Conservation (phyloP, 2,888 invertebrate species). For the Adelphocoris suturalis region DNA sequence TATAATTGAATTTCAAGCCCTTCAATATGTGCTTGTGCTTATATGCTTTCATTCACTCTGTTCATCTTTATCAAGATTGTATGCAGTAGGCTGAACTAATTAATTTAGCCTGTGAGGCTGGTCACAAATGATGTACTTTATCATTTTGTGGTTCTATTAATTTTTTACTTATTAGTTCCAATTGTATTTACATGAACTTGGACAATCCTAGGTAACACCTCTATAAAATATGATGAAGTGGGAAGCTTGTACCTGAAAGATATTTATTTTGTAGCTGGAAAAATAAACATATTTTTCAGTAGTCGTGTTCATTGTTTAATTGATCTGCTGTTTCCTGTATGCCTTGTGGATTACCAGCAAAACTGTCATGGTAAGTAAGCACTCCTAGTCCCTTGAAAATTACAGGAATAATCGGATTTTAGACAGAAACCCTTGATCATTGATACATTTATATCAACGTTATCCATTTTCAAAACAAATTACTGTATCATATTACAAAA, state of each 20-base stretch:
- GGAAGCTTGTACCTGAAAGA: conserved; percentile 52
- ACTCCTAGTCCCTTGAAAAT: no score
- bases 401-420: no score
- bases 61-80: no score
- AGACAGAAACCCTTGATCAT: no score
- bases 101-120: neutral
- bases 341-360: no score
- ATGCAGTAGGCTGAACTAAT: neutral
- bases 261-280: conserved; percentile 38
- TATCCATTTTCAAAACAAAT: no score
- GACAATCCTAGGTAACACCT: neutral
- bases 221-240: neutral
- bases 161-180: neutral
- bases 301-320: neutral
- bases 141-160: neutral
- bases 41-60: no score
- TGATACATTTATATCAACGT: no score
- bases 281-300: conserved; percentile 50
- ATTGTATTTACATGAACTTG: neutral
- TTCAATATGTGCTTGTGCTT: no score
- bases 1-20: no score
- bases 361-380: no score
- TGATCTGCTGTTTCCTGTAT: neutral
- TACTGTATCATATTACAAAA: no score
- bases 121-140: neutral